phyloP scores from a whole-genome alignment of 2,888 invertebrate genomes.

The Portevinia maculata region DNA sequence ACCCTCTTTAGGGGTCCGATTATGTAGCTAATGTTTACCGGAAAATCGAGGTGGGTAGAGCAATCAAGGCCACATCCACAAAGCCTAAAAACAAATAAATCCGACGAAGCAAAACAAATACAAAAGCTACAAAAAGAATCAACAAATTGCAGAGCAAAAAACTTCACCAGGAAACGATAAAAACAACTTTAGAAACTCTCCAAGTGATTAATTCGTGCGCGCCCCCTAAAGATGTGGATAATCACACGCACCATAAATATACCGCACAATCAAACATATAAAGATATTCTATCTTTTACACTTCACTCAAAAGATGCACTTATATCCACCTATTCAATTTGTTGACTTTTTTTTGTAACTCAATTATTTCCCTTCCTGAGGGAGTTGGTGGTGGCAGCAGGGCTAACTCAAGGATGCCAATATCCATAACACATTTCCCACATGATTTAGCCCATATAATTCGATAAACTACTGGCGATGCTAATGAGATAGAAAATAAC shows the following conservation, averaged over 20 bases:
- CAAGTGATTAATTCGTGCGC: slow-evolving; percentile 19
- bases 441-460: slow-evolving; percentile 19
- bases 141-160: background rate
- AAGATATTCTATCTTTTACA: slow-evolving; percentile 25
- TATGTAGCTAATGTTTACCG: slow-evolving; percentile 24
- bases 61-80: background rate
- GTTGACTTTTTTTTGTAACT: background rate
- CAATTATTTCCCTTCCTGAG: background rate
- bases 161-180: background rate
- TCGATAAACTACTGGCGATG: background rate
- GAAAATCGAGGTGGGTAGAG: background rate
- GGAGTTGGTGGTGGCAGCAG: background rate
- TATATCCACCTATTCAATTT: slow-evolving; percentile 23
- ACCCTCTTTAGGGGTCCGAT: background rate
- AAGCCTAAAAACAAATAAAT: slow-evolving; percentile 2
- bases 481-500: slow-evolving; percentile 12
- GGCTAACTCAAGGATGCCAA: slow-evolving; percentile 3
- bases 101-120: slow-evolving; percentile 1
- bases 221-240: slow-evolving; percentile 3
- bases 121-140: slow-evolving; percentile 16
- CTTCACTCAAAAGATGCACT: slow-evolving; percentile 30
- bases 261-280: slow-evolving; percentile 14
- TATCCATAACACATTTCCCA: slow-evolving; percentile 23
- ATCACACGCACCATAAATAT: slow-evolving; percentile 5
- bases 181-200: slow-evolving; percentile 1